Percentiles rank a stretch among this genome's conserved stretches.
These are phyloP conservation scores for Andrena bicolor DNA, from an alignment of 2,888 invertebrate species.

Conservation along the genomic window DNA sequence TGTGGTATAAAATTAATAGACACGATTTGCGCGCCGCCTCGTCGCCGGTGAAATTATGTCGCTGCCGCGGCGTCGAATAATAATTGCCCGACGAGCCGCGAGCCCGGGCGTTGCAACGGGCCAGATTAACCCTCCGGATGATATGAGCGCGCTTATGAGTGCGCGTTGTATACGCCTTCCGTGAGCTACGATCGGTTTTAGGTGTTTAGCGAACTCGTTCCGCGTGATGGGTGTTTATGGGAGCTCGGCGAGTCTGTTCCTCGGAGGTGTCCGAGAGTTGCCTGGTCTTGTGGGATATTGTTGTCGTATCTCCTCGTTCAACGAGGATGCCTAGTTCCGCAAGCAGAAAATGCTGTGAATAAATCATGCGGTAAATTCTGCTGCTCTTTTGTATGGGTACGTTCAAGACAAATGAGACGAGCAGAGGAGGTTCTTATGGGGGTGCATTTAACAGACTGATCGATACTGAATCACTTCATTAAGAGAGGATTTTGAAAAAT, in stretches of 20 bases:
- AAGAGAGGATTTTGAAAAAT: too few species aligned
- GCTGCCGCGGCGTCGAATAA: conserved; percentile 32
- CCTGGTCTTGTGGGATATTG: neutral
- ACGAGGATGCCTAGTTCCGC: neutral
- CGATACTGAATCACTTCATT: too few species aligned
- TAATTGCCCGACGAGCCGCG: conserved; percentile 14
- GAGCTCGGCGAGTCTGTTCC: conserved; percentile 2
- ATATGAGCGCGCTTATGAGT: conserved; percentile 15
- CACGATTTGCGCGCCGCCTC: conserved; percentile 40
- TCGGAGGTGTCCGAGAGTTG: neutral
- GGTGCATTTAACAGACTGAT: conserved; percentile 56
- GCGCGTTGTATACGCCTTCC: neutral
- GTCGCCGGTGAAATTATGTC: conserved; percentile 39
- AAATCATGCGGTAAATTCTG: too few species aligned
- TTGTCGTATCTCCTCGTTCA: conserved; percentile 12
- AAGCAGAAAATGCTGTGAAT: neutral
- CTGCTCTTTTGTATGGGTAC: too few species aligned
- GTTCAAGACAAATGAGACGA: conserved; percentile 12
- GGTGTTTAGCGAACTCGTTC: conserved; percentile 46
- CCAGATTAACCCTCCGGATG: conserved; percentile 27
- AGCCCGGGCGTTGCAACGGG: neutral
- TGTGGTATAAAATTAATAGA: conserved; percentile 50
- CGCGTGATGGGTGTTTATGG: conserved; percentile 18
- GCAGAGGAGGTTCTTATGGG: conserved; percentile 33
- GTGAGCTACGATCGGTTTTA: conserved; percentile 28